Base-by-base conservation (phyloP, 2,888 invertebrate species). In the Drosophila nigricruria region DNA sequence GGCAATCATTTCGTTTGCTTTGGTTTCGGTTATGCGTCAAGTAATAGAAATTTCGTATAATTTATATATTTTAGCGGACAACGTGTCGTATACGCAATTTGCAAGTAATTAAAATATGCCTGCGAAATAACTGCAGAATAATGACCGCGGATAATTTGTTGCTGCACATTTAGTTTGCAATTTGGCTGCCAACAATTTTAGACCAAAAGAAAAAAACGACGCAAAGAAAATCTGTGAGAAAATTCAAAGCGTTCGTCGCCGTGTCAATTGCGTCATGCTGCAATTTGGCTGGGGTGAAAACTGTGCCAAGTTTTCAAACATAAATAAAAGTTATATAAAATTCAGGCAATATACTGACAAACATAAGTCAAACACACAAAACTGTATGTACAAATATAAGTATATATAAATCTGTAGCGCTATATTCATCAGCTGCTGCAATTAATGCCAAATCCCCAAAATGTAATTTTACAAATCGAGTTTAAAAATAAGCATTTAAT, bases 301-400 rank as follows among this genome's bases (percentile, higher is more conserved):
- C 63, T 83, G 89, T 90, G 88, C 90, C 89, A 90, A 90, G 81
- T 90, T 90, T 90, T 88, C 77, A 70, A 77, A 90, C 90, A 88
- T 88, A 90, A 90, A 84, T 90, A 90, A 88, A 90, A 88, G 81
- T 88, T 88, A 90, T 76, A 83, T 76, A 85, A 88, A 79, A 79
- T 58, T 53, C 53, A 38, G 38, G 23, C 53, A 38, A 38, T 27
- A 25, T 25, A 38, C 52, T n/a, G 36, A 25, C 36, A 38, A 53
- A 18, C 53, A 53, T 53, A 38, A 53, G 36, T 53, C 64, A 59
- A 53, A 60, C 58, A 67, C 9, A 54, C 14, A 62, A 12, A 40
- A 32, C 53, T 32, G 18, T 38, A 36, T 43, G 32, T 36, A 20
- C 18, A 47, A 14, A 23, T 32, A 32, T 10, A 23, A 16, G 27